Evolutionary conservation across 2,797 vertebrate genomes (phyloP), one percentile per base, ranked within the genome.

Genomic region (Acanthiza pusilla): DNA sequence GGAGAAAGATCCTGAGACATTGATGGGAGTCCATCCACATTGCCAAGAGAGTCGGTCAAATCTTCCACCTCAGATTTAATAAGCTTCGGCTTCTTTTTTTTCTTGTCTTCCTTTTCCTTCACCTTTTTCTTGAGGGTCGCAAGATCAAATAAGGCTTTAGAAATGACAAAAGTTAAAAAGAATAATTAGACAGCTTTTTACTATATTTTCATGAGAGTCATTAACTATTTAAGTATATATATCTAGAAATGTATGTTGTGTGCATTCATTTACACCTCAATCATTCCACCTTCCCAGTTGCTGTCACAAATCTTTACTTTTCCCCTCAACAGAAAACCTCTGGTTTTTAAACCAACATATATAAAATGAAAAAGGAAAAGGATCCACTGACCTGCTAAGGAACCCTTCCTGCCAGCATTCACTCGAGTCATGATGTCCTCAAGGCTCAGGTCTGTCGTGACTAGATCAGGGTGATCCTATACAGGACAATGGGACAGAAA

Each of bases 401-500:
- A 99, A 74, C 99, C 99, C 88, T 99, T 99, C 51, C 98, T 98
- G 91, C 99, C 99, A 27, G 99, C 98, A 65, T 99, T 99, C 54
- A 99, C 98, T 91, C 99, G 98, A 60, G 98, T 98, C 95, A 99
- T 98, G 88, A 99, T 98, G 95, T 99, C 99, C 94, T 97, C 98
- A 38, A 99, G 98, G 70, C 99, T 99, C 87, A 99, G 91, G 51
- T 99, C 99, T 25, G 98, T 98, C 0, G 98, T 99, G 96, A 99
- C 97, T 60, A 99, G 97, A 89, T 99, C 99, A 23, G 99, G 99
- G 94, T 99, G 99, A 93, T 99, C 99, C 99, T 99, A 93, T 15
- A 87, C 18, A 45, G 90, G 67, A 96, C 17, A 74, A 85, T 2
- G 18, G 81, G 53, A 95, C 2, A 74, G 53, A 38, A 92, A 95